Base-by-base conservation (phyloP, 2,113 vertebrate species). In the Muscicapa adusta region DNA sequence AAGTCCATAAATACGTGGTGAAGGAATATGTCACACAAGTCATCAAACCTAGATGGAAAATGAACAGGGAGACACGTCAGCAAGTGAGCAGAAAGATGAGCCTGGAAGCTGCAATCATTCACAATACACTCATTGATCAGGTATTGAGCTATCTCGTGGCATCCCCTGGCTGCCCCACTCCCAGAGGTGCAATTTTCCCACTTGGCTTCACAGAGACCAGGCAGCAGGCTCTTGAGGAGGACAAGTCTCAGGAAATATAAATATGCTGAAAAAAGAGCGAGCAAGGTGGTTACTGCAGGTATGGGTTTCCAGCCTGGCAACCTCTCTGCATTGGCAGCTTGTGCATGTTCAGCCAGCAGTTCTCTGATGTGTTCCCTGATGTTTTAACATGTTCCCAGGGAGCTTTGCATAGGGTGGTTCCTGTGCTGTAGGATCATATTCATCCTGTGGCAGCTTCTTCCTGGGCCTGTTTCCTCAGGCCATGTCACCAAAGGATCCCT, bases 11-110 rank as follows among this genome's bases (percentile, higher is more conserved):
- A 6, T 96, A 80, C 0, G 74, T 98, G 48, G 96, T 98, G 40
- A 97, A 91, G 0, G 96, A 98, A 71, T 98, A 98, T 29, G 76
- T 98, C 42, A 54, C 2, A 0, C 96, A 97, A 82, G 94, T 58
- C 17, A 95, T 98, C 92, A 97, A 86, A 84, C 87, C 93, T 2
- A 94, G 58, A 1, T 12, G 82, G 87, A 97, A 85, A 67, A 95
- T 97, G 47, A 96, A 90, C 9, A 34, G 25, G 0, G 24, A 31
- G 1, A 95, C 93, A 26, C 93, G 97, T 3, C 14, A 90, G 53
- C 38, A n/a, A 10, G 73, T 95, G 40, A 94, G 97, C 8, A 42
- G 91, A 48, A 98, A 96, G 90, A 98, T 98, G 96, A 90, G 29
- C 13, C 28, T 36, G 6, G 98, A 98, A 17, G 96, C 96, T 10